Evolutionary conservation across 2,888 invertebrate species (phyloP).

Genomic region (Gastracanthus pulcherrimus): DNA sequence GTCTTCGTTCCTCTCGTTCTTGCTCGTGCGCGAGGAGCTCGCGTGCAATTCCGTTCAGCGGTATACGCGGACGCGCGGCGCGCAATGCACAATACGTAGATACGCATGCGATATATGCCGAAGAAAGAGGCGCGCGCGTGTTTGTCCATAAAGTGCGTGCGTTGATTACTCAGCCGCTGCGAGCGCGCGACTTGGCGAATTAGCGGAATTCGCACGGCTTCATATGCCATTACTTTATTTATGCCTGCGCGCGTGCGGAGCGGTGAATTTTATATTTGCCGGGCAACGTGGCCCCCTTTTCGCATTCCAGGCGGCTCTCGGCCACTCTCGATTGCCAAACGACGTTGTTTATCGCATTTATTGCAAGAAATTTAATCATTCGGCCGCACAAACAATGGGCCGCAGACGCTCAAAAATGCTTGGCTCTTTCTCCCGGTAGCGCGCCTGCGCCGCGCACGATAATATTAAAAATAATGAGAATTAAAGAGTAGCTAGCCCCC

Average conservation of each 20-base stretch:
- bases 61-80: too few relatives aligned
- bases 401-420: too few relatives aligned
- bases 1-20: too few relatives aligned
- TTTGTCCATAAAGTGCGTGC: conserved; percentile 63
- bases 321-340: too few relatives aligned
- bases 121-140: neutral
- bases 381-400: too few relatives aligned
- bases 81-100: neutral
- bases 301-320: conserved; percentile 38
- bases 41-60: too few relatives aligned
- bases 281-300: neutral
- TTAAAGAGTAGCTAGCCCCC: conserved; percentile 44
- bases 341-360: too few relatives aligned
- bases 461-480: conserved; percentile 58
- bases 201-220: conserved; percentile 60
- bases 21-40: too few relatives aligned
- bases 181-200: conserved; percentile 60
- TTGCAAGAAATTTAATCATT: too few relatives aligned
- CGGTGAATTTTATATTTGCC: conserved; percentile 5
- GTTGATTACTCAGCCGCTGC: conserved; percentile 66
- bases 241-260: conserved; percentile 53
- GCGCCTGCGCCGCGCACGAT: conserved; percentile 16
- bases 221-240: too few relatives aligned
- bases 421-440: neutral
- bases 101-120: too few relatives aligned